phyloP scores from a whole-genome alignment of 2,797 vertebrate species.

The Aldrovandia affinis region DNA sequence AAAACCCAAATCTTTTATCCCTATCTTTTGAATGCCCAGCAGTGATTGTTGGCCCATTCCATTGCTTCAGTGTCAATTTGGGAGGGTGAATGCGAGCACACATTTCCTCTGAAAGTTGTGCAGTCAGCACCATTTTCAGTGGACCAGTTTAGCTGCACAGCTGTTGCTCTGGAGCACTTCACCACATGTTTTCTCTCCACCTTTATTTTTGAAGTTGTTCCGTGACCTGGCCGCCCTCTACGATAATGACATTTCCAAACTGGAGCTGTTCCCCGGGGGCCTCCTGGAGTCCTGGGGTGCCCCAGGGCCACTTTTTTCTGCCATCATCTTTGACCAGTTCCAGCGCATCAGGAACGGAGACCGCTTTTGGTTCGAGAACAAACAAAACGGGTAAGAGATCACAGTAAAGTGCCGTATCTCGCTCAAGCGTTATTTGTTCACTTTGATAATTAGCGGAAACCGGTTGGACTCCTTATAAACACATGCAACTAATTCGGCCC shows the following conservation, averaged over 20 bases:
- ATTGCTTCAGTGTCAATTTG: neutral
- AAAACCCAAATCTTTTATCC: neutral
- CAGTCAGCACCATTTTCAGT: neutral
- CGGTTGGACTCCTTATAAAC: neutral
- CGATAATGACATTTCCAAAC: slow-evolving; percentile 67
- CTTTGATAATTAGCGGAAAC: neutral
- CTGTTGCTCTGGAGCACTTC: neutral
- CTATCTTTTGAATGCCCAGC: neutral
- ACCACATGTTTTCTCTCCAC: neutral
- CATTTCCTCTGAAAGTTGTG: neutral
- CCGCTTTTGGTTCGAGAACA: slow-evolving; percentile 98
- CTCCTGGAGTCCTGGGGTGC: slow-evolving; percentile 79
- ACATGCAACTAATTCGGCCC: neutral
- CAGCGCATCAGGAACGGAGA: slow-evolving; percentile 88
- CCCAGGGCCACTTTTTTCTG: slow-evolving; percentile 79
- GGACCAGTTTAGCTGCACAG: neutral
- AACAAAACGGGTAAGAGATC: slow-evolving; percentile 81
- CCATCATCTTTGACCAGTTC: slow-evolving; percentile 91
- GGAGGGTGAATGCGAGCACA: neutral
- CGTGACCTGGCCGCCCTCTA: slow-evolving; percentile 74
- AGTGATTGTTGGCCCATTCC: neutral
- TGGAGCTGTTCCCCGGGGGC: slow-evolving; percentile 89
- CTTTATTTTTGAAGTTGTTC: slow-evolving; percentile 61
- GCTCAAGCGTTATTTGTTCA: slow-evolving; percentile 6
- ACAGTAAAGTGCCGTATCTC: neutral